Evolutionary conservation across 30 jellyfish, hydroid and myxozoan species (phyloP).

Genomic region (Aurelia coerulea): DNA sequence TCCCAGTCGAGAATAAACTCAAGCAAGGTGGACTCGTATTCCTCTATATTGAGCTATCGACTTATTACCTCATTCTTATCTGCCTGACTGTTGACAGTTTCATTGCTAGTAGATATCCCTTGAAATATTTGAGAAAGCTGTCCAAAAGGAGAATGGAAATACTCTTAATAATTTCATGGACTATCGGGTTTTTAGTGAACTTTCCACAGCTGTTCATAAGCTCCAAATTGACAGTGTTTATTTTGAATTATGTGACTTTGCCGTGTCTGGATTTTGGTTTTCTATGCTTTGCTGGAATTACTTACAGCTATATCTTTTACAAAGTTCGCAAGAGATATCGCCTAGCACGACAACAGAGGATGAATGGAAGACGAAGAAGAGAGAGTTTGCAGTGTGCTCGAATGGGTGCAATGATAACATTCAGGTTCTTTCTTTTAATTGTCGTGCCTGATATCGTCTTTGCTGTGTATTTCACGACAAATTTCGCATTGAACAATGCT

Average conservation of each 20-base stretch:
- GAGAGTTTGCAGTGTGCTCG: too few species aligned
- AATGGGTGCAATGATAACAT: conserved; percentile 18
- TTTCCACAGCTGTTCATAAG: conserved; percentile 28
- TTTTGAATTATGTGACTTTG: conserved; percentile 14
- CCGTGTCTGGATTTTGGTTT: conserved; percentile 23
- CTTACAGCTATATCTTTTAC: conserved; percentile 3
- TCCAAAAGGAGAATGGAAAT: conserved; percentile 5
- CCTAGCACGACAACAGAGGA: too few species aligned
- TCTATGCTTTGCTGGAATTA: neutral
- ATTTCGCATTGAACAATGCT: conserved; percentile 9
- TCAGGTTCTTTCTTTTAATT: conserved; percentile 14
- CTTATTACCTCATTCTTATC: conserved; percentile 16
- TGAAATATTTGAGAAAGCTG: conserved; percentile 10
- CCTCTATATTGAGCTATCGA: conserved; percentile 14
- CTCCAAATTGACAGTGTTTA: neutral
- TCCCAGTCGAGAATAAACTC: conserved; percentile 1
- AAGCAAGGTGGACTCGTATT: neutral
- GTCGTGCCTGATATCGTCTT: conserved; percentile 17
- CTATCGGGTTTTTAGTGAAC: neutral
- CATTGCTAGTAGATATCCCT: conserved; percentile 21
- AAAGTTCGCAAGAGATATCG: neutral
- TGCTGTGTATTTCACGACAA: conserved; percentile 21
- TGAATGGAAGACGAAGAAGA: too few species aligned
- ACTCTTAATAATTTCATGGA: neutral
- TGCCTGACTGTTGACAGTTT: conserved; percentile 19